phyloP scores from a whole-genome alignment of 2,797 vertebrate species.

The Cyclura pinguis region DNA sequence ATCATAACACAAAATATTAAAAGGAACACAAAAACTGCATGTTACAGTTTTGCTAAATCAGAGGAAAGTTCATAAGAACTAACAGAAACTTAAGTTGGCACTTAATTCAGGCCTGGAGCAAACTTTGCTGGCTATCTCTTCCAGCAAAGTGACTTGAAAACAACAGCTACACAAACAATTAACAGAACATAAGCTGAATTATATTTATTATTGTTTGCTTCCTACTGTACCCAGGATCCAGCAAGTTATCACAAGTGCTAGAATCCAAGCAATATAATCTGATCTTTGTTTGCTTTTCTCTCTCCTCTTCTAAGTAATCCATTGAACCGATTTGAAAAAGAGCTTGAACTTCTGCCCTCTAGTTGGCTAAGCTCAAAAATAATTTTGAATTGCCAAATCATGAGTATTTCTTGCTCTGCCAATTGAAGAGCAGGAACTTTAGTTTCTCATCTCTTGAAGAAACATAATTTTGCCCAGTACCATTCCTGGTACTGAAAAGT shows the following conservation, averaged over 20 bases:
- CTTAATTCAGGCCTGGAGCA: neutral
- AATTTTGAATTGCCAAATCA: neutral
- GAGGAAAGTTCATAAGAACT: neutral
- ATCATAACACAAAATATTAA: neutral
- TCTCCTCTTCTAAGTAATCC: neutral
- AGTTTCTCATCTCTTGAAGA: neutral
- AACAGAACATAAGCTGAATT: neutral
- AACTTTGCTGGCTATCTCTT: neutral
- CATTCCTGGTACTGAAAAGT: neutral
- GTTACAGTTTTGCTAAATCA: neutral
- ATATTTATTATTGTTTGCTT: neutral
- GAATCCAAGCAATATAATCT: neutral
- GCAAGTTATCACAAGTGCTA: neutral
- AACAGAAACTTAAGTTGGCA: neutral
- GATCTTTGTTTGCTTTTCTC: neutral
- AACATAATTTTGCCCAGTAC: neutral
- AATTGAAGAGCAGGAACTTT: neutral
- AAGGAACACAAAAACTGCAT: neutral
- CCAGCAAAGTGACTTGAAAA: neutral
- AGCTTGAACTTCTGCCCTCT: neutral
- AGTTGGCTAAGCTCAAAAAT: neutral
- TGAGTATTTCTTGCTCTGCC: neutral
- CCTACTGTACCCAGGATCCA: neutral
- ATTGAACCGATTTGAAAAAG: neutral
- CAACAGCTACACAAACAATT: neutral